Conservation (phyloP, 92 coral and sea anemone genomes). For the Scolanthus callimorphus region DNA sequence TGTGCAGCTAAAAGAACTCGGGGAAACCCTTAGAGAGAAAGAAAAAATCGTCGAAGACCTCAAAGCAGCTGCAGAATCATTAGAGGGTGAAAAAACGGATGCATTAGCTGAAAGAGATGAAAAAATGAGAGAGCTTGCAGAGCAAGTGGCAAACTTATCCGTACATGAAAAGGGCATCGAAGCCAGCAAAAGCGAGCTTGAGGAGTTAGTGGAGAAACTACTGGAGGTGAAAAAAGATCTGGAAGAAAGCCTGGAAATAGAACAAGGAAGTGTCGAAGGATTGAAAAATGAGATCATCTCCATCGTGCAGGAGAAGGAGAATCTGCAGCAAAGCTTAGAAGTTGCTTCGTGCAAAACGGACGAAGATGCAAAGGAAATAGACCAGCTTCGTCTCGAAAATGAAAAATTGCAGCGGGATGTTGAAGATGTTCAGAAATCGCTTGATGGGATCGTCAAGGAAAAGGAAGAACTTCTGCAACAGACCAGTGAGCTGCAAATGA, state of each 20-base stretch:
- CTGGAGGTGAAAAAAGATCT: slow-evolving; percentile 8
- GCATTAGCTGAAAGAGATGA: neutral
- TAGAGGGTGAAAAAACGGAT: too few relatives aligned
- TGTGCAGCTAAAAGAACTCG: neutral
- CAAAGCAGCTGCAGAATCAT: too few relatives aligned
- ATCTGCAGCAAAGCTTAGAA: neutral
- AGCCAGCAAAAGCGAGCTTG: slow-evolving; percentile 31
- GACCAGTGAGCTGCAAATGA: neutral
- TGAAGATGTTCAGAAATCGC: slow-evolving; percentile 15
- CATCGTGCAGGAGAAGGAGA: neutral
- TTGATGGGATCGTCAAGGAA: too few relatives aligned
- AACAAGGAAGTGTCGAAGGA: neutral
- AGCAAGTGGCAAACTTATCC: neutral
- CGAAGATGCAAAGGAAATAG: neutral
- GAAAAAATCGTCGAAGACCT: neutral
- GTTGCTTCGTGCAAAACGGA: neutral
- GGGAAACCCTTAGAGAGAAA: neutral
- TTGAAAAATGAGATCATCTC: neutral
- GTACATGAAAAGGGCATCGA: slow-evolving; percentile 32
- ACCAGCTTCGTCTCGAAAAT: neutral
- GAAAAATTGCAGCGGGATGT: neutral
- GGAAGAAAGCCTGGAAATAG: slow-evolving; percentile 11
- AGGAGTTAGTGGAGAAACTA: slow-evolving; percentile 30
- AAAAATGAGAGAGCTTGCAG: neutral
- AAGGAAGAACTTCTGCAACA: slow-evolving; percentile 5